phyloP scores from a whole-genome alignment of 2,797 vertebrate genomes.

The Tragelaphus eurycerus region DNA sequence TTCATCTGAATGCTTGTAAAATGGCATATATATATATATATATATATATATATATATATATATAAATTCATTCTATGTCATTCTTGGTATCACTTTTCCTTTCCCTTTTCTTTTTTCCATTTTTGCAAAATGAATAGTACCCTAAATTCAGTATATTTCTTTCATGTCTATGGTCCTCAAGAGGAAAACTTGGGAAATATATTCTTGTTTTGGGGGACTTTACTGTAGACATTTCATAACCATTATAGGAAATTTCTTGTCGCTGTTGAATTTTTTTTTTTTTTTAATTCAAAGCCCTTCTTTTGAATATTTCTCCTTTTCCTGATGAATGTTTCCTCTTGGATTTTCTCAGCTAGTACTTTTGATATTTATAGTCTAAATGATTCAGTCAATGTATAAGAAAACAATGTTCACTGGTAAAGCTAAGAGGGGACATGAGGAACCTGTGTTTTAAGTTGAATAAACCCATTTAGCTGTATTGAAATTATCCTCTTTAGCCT shows the following conservation, averaged over 20 bases:
- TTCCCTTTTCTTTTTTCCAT: conserved; percentile 4
- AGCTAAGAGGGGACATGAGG: neutral
- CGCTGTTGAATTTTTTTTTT: neutral
- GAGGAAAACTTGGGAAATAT: conserved; percentile 48
- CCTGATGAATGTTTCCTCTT: conserved; percentile 51
- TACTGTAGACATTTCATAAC: conserved; percentile 56
- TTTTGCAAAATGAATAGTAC: conserved; percentile 49
- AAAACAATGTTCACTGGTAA: conserved; percentile 14
- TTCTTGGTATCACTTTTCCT: neutral
- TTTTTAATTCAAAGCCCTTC: conserved; percentile 4
- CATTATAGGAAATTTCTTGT: neutral
- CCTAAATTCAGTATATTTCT: conserved; percentile 52
- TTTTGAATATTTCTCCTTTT: conserved; percentile 44
- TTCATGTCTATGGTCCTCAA: conserved; percentile 40
- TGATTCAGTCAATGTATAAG: conserved; percentile 33
- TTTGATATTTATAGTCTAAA: conserved; percentile 46
- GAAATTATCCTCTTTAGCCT: conserved; percentile 14
- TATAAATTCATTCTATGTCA: neutral
- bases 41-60: no score
- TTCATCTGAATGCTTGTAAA: neutral
- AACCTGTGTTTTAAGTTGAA: conserved; percentile 42
- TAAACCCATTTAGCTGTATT: conserved; percentile 28
- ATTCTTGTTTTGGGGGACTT: conserved; percentile 44
- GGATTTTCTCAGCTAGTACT: conserved; percentile 43
- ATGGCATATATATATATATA: neutral